Base-by-base conservation (phyloP, 1,140 invertebrate species). In the Philotrypesis tridentata region DNA sequence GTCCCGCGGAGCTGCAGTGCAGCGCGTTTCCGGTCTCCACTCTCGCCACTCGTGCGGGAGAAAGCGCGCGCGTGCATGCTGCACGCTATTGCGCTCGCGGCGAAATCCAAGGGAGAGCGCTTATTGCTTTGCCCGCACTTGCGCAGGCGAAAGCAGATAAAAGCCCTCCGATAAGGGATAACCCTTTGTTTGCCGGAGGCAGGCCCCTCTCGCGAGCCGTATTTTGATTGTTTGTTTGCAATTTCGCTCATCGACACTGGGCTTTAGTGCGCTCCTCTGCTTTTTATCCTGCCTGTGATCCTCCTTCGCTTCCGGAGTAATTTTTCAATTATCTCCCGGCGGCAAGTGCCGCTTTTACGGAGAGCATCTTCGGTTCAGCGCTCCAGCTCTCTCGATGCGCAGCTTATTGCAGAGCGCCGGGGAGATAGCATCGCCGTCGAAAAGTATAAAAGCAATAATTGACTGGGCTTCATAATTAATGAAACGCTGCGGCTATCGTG, bases 101-200 rank as follows among this genome's bases (percentile, higher is more conserved):
- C 31, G 76, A 83, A 83, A 83, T 83, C 79, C 74, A 75, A 60
- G 76, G 82, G 71, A 23, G 31, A 25, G 11, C 25, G 70, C 31
- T 72, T 83, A 74, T 74, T 74, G 82, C 79, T 79, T 83, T 60
- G 40, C 61, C 61, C 82, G 76, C 82, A 65, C 82, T 73, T 78
- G 48, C 29, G 7, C 43, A 33, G 75, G n/a, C 31, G 67, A 33
- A 2, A 4, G 33, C n/a, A 73, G 75, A 82, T 83, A 83, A 83
- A 83, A 60, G 40, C 71, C 37, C 5, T n/a, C 33, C 48, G 68
- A 82, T 82, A 82, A 82, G 70, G 75, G 74, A 37, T 74, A 79
- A 72, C n/a, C 76, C 76, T 83, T 83, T 79, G 82, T 83, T 83
- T 60, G 61, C 82, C 63, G 23, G 21, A 82, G 75, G 81, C 70